Conservation (phyloP, 1,140 invertebrate genomes). For the Ceratina japonica region DNA sequence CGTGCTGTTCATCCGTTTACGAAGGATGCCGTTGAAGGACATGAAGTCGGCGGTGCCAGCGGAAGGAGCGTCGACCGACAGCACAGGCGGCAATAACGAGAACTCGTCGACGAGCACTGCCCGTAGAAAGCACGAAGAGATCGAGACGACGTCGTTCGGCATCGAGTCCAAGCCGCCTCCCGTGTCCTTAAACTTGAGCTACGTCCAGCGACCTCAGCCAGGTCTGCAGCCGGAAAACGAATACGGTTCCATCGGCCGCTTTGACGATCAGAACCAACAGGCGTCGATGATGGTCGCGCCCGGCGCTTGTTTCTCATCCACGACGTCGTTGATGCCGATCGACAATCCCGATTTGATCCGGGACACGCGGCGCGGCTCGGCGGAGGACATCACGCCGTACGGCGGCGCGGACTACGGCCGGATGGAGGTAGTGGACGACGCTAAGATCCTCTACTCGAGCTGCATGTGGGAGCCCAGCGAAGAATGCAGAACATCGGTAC, state of each 20-base stretch:
- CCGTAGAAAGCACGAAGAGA: constrained; percentile 71
- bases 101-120: constrained; percentile 66
- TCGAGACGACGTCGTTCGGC: constrained; percentile 73
- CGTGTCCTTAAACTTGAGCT: constrained; percentile 69
- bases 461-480: constrained; percentile 80
- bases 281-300: constrained; percentile 38
- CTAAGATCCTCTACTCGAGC: constrained; percentile 86
- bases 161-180: constrained; percentile 69
- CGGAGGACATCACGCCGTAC: constrained; percentile 69
- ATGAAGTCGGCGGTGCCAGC: constrained; percentile 87
- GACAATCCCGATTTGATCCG: constrained; percentile 92
- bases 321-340: constrained; percentile 83
- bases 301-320: constrained; percentile 82
- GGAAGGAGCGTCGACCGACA: constrained; percentile 82
- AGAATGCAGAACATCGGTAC: constrained; percentile 74
- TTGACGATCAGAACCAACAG: constrained; percentile 61
- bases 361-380: constrained; percentile 81
- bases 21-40: constrained; percentile 85
- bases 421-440: constrained; percentile 85
- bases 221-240: constrained; percentile 60
- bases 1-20: constrained; percentile 85
- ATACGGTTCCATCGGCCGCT: constrained; percentile 61
- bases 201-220: constrained; percentile 68
- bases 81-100: constrained; percentile 69
- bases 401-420: constrained; percentile 65